phyloP scores from a whole-genome alignment of 2,888 invertebrate genomes.

The Pantelozetes paolii region DNA sequence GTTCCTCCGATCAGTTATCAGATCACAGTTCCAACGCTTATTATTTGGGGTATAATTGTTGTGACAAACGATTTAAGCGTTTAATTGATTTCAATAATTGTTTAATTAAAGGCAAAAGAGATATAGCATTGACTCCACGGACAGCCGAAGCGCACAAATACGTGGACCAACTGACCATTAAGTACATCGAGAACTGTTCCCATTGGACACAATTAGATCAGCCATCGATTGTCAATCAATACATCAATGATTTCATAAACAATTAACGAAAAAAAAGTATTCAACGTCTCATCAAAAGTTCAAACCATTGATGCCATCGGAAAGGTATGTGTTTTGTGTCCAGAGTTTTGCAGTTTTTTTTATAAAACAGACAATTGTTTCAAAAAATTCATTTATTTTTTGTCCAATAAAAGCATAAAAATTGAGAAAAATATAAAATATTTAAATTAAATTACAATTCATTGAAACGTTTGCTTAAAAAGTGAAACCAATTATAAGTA shows the following conservation, averaged over 20 bases:
- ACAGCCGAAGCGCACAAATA: conserved; percentile 64
- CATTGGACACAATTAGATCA: conserved; percentile 74
- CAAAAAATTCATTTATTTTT: no score
- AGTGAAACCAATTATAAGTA: no score
- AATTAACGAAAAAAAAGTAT: neutral
- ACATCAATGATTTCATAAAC: neutral
- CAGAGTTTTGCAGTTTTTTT: no score
- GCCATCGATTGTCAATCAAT: conserved; percentile 61
- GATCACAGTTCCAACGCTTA: conserved; percentile 47
- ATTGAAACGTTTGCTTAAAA: no score
- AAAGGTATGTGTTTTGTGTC: no score
- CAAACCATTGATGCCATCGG: no score
- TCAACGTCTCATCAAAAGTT: no score
- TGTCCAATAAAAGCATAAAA: no score
- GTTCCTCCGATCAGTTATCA: neutral
- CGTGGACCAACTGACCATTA: conserved; percentile 61
- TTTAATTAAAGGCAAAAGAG: conserved; percentile 52
- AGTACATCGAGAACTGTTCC: conserved; percentile 63
- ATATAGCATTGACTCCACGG: conserved; percentile 60
- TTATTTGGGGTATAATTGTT: conserved; percentile 53
- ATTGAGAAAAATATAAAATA: no score
- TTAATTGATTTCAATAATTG: neutral
- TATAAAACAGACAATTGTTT: no score
- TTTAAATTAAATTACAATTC: no score
- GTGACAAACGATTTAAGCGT: neutral